Percentiles rank a stretch among this genome's conserved stretches.
Conservation (phyloP, 2,113 vertebrate species). For the Cynocephalus volans region DNA sequence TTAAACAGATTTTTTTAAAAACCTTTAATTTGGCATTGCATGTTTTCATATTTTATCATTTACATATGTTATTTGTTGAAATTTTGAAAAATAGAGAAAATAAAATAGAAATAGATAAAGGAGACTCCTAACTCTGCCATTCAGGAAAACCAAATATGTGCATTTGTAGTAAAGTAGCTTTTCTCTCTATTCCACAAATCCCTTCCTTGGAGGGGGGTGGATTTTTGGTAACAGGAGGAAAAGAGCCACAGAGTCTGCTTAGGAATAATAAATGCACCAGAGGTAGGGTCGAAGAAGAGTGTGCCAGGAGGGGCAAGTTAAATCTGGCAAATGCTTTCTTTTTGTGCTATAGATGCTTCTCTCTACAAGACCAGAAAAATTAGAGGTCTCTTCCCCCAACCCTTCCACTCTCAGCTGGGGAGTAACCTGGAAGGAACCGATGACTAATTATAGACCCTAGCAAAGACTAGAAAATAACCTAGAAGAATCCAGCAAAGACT, state of each 20-base stretch:
- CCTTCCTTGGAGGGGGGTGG: not conserved
- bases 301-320: not conserved
- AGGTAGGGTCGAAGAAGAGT: not conserved
- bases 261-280: not conserved
- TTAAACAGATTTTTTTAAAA: not conserved
- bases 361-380: not conserved
- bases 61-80: not conserved
- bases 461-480: not conserved
- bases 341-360: not conserved
- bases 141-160: not conserved
- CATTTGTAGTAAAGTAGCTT: not conserved
- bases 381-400: not conserved
- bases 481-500: not conserved
- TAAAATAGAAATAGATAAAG: not conserved
- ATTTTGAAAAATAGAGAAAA: not conserved
- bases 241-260: not conserved
- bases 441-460: not conserved
- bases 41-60: not conserved
- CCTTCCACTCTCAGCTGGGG: not conserved
- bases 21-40: not conserved
- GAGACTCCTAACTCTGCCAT: not conserved
- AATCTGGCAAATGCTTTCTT: not conserved
- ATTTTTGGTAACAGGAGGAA: not conserved
- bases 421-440: no score
- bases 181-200: not conserved